These are phyloP conservation scores for Tympanoctomys barrerae DNA, from an alignment of 2,797 vertebrate genomes.

Conservation along the genomic window DNA sequence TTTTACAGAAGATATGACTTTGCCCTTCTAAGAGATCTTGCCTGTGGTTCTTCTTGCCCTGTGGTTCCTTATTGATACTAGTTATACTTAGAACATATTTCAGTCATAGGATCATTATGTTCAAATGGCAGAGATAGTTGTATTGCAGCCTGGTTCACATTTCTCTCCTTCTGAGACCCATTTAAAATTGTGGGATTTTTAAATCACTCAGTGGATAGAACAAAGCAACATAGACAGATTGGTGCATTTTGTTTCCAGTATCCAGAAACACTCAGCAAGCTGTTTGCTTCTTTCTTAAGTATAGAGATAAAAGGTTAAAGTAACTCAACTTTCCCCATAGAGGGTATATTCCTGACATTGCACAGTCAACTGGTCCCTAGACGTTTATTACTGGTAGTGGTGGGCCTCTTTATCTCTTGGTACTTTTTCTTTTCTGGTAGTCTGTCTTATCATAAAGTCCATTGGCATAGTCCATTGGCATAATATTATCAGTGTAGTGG, in stretches of 20 bases:
- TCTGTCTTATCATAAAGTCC: background rate
- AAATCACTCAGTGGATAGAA: background rate
- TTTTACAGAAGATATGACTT: background rate
- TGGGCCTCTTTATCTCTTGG: background rate
- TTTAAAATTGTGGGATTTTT: background rate
- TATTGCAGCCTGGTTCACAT: background rate
- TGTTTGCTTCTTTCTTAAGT: background rate
- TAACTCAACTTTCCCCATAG: background rate
- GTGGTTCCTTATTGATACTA: background rate
- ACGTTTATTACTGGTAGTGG: background rate
- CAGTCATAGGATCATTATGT: background rate
- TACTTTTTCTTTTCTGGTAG: background rate
- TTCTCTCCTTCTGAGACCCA: background rate
- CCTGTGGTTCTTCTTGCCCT: background rate
- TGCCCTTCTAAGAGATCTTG: background rate
- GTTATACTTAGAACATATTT: background rate
- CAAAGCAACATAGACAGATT: background rate
- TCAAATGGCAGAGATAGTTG: background rate
- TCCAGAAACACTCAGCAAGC: background rate
- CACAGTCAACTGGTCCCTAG: background rate
- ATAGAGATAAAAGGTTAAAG: background rate
- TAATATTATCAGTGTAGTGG: background rate
- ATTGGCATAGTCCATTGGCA: background rate
- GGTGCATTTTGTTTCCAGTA: background rate
- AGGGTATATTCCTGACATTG: background rate